Conservation (phyloP, 2,113 vertebrate species). For the Dryoscopus gambensis region DNA sequence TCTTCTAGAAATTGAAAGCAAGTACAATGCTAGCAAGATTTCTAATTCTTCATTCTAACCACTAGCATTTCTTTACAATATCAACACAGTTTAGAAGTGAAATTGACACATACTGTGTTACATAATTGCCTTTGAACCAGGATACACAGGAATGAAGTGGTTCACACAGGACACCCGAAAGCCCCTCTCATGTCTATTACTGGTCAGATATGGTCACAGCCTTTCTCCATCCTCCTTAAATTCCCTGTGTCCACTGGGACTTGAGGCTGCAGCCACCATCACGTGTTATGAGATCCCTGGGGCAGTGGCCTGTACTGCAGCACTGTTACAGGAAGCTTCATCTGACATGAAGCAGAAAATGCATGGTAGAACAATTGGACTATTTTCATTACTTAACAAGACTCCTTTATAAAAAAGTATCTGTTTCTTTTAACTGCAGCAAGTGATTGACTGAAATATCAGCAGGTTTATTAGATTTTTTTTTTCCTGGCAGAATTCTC, state of each 20-base stretch:
- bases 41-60: background rate
- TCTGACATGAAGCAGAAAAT: background rate
- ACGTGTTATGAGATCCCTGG: rapidly evolving
- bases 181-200: too few species aligned
- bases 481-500: background rate
- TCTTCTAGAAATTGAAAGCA: background rate
- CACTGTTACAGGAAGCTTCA: background rate
- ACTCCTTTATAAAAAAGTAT: background rate
- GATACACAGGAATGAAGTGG: background rate
- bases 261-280: background rate
- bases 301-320: background rate
- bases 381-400: background rate
- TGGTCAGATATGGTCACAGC: background rate
- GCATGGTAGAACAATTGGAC: background rate
- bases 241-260: background rate
- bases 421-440: background rate
- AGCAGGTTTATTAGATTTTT: background rate
- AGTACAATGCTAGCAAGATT: background rate
- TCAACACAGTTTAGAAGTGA: background rate
- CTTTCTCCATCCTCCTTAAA: background rate
- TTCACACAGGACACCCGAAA: background rate
- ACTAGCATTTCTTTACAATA: background rate
- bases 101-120: background rate
- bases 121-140: background rate
- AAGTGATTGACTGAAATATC: background rate